These are phyloP conservation scores for Troides helena DNA, from an alignment of 2,888 invertebrate genomes.

Conservation along the genomic window DNA sequence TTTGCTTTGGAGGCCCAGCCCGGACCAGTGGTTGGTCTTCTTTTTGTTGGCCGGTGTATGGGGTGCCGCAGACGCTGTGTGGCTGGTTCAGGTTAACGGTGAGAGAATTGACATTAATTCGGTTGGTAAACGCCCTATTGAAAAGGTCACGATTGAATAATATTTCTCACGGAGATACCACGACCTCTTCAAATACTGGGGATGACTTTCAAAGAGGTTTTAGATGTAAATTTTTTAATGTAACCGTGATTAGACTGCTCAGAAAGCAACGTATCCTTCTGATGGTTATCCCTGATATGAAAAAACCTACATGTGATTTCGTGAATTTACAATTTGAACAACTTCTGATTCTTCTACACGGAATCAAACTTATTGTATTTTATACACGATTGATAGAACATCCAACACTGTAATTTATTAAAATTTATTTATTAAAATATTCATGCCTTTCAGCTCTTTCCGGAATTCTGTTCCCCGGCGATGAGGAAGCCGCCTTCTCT, in stretches of 20 bases:
- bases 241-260: too few relatives aligned
- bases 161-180: too few relatives aligned
- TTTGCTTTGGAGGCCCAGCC: slow-evolving; percentile 86
- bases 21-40: slow-evolving; percentile 84
- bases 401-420: neutral
- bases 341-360: too few relatives aligned
- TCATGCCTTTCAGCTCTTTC: slow-evolving; percentile 73
- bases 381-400: neutral
- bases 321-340: too few relatives aligned
- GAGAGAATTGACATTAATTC: slow-evolving; percentile 41
- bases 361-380: too few relatives aligned
- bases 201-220: too few relatives aligned
- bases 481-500: slow-evolving; percentile 84
- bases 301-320: too few relatives aligned
- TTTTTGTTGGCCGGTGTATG: slow-evolving; percentile 90
- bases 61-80: slow-evolving; percentile 94
- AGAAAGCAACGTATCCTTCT: too few relatives aligned
- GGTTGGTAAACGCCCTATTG: neutral
- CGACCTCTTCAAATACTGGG: too few relatives aligned
- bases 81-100: slow-evolving; percentile 97
- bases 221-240: too few relatives aligned
- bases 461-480: slow-evolving; percentile 82
- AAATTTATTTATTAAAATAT: neutral
- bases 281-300: too few relatives aligned
- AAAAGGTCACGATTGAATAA: too few relatives aligned